Evolutionary conservation across 2,888 invertebrate genomes (phyloP).

Genomic region (Plagiodera versicolora): DNA sequence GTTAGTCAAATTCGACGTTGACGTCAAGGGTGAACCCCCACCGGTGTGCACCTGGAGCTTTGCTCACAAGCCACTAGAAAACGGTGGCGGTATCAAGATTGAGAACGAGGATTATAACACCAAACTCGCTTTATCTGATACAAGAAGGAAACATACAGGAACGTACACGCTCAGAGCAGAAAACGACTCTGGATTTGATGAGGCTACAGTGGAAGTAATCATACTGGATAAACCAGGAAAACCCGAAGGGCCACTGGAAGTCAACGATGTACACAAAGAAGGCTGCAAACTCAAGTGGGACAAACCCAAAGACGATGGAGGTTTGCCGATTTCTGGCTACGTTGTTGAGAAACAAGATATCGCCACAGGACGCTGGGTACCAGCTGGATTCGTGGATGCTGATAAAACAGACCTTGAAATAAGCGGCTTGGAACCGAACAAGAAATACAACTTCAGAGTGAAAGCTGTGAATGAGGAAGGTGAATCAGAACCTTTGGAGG

Average conservation of each 20-base stretch:
- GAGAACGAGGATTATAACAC: slow-evolving; percentile 93
- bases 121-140: slow-evolving; percentile 77
- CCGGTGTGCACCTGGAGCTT: slow-evolving; percentile 86
- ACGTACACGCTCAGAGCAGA: slow-evolving; percentile 89
- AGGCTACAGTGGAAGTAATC: slow-evolving; percentile 90
- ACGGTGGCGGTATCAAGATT: slow-evolving; percentile 70
- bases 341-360: slow-evolving; percentile 94
- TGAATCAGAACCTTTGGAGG: slow-evolving; percentile 92
- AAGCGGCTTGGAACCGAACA: slow-evolving; percentile 89
- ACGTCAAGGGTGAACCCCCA: slow-evolving; percentile 95
- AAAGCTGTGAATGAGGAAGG: slow-evolving; percentile 97
- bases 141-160: slow-evolving; percentile 84
- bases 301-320: slow-evolving; percentile 95
- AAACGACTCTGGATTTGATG: slow-evolving; percentile 91
- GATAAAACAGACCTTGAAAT: slow-evolving; percentile 81
- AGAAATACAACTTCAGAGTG: slow-evolving; percentile 97
- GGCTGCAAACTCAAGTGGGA: slow-evolving; percentile 93
- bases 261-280: slow-evolving; percentile 88
- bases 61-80: slow-evolving; percentile 68
- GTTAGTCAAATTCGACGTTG: slow-evolving; percentile 87
- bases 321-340: slow-evolving; percentile 86
- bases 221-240: slow-evolving; percentile 82
- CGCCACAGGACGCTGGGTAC: slow-evolving; percentile 84
- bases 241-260: slow-evolving; percentile 91
- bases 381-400: slow-evolving; percentile 81